These are phyloP conservation scores for Doris montereyensis DNA, from an alignment of 2,888 invertebrate species.

Conservation along the genomic window DNA sequence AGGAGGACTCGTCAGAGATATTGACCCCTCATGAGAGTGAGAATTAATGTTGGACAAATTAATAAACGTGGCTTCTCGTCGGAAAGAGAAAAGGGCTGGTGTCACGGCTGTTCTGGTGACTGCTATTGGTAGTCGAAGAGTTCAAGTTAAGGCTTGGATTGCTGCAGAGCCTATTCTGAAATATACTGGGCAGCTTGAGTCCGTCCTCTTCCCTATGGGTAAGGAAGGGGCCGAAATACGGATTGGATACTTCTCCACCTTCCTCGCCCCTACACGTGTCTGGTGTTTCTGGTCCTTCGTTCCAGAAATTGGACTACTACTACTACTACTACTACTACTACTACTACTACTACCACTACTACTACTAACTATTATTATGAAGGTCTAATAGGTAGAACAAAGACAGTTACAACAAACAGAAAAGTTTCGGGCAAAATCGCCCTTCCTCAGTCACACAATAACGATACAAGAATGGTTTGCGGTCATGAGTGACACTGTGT, in stretches of 20 bases:
- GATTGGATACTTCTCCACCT: neutral
- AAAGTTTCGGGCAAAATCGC: too few species aligned
- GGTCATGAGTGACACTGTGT: too few species aligned
- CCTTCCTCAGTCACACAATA: too few species aligned
- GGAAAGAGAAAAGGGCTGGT: slow-evolving; percentile 15
- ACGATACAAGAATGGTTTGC: too few species aligned
- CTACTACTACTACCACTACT: too few species aligned
- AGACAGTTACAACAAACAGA: too few species aligned
- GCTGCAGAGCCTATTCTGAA: neutral
- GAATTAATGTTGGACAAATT: neutral
- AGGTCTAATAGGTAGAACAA: too few species aligned
- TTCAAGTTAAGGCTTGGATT: neutral
- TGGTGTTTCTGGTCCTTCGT: neutral
- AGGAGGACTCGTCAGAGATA: neutral
- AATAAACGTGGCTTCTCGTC: slow-evolving; percentile 3
- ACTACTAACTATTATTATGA: too few species aligned
- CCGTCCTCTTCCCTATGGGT: slow-evolving; percentile 1
- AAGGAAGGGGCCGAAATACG: slow-evolving; percentile 2
- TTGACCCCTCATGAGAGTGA: neutral
- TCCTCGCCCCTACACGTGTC: neutral
- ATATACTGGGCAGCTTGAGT: slow-evolving; percentile 35
- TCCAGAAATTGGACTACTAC: too few species aligned
- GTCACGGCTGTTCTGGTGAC: slow-evolving; percentile 2
- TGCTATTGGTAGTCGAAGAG: neutral
- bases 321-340: too few species aligned